phyloP scores from a whole-genome alignment of 2,888 invertebrate genomes.

The Eilema griseolum region DNA sequence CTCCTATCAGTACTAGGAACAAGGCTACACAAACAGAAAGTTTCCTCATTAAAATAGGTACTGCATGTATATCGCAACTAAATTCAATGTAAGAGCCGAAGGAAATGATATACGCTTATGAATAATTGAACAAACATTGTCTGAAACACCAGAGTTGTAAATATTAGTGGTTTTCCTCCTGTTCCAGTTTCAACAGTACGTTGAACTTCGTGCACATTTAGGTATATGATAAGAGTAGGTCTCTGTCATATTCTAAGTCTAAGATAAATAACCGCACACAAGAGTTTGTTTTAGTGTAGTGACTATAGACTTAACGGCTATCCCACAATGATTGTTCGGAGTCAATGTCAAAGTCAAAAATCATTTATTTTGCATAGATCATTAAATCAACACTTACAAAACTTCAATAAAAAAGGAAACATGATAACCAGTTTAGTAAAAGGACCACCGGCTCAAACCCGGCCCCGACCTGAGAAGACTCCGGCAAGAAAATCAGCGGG shows the following conservation, averaged over 20 bases:
- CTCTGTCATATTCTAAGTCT: not conserved
- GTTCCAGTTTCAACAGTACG: slow-evolving; percentile 39
- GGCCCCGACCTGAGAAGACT: too few species aligned
- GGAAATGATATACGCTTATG: slow-evolving; percentile 46
- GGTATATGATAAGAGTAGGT: not conserved
- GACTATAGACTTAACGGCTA: too few species aligned
- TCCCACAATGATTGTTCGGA: too few species aligned
- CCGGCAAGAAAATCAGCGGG: too few species aligned
- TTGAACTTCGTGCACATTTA: slow-evolving; percentile 26
- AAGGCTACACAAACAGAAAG: not conserved
- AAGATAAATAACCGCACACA: not conserved
- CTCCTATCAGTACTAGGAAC: not conserved
- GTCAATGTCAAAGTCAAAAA: too few species aligned
- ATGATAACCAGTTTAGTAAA: too few species aligned
- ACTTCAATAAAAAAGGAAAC: too few species aligned
- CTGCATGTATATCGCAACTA: slow-evolving; percentile 16
- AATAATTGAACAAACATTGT: slow-evolving; percentile 51
- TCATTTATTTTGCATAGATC: too few species aligned
- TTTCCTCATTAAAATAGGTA: slow-evolving; percentile 26
- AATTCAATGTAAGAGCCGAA: slow-evolving; percentile 37
- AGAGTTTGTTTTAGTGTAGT: too few species aligned
- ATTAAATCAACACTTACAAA: too few species aligned
- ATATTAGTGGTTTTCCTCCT: slow-evolving; percentile 52
- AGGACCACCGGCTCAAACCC: too few species aligned
- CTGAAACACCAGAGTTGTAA: slow-evolving; percentile 41